These are phyloP conservation scores for Heptranchias perlo DNA, from an alignment of 2,113 vertebrate genomes.

Conservation along the genomic window DNA sequence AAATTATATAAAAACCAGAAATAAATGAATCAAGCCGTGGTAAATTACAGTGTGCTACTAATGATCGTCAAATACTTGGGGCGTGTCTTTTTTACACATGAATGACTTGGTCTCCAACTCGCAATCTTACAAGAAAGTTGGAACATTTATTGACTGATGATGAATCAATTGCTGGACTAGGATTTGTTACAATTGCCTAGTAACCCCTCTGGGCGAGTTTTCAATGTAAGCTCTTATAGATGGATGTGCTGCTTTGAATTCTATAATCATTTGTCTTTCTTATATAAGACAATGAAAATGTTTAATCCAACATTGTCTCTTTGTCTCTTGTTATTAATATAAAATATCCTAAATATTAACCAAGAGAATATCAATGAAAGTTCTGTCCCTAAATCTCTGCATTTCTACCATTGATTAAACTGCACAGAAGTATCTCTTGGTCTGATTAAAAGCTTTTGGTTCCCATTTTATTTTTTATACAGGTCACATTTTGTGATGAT, in stretches of 20 bases:
- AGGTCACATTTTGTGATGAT: neutral
- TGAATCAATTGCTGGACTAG: no score
- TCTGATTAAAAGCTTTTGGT: neutral
- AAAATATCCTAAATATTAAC: neutral
- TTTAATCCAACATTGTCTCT: neutral
- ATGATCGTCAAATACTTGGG: neutral
- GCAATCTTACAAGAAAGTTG: neutral
- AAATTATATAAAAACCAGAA: neutral
- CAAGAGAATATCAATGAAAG: neutral
- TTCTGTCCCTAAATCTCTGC: neutral
- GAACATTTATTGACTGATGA: neutral
- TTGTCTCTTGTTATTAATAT: neutral
- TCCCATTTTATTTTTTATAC: neutral
- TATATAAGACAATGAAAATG: neutral
- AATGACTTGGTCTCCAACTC: no score
- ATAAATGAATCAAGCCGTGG: neutral
- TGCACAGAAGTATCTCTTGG: neutral
- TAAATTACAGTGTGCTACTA: neutral
- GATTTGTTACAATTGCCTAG: no score
- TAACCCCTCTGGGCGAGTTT: no score
- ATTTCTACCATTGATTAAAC: neutral
- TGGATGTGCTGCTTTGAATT: no score
- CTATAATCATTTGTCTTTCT: no score
- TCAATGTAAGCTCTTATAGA: no score
- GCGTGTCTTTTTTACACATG: neutral